Base-by-base conservation (phyloP, 2,888 invertebrate species). In the Drosophila peninsularis region DNA sequence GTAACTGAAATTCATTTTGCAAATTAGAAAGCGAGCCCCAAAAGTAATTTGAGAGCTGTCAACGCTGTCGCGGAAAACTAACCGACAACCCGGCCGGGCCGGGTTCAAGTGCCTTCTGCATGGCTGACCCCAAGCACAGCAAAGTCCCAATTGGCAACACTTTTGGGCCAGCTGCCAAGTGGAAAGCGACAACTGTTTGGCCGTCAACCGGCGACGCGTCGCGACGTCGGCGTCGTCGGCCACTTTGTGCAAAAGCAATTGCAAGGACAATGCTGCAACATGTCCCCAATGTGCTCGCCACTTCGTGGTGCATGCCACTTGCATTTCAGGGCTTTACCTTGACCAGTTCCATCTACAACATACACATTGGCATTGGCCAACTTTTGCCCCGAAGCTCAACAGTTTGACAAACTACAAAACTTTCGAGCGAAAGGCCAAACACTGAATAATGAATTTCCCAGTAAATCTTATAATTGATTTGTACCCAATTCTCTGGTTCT, bases 381-480 rank as follows among this genome's bases (percentile, higher is more conserved):
- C 1, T 47, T 47, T 32, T 55, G 32, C 11, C 27, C 17, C 30
- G 27, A 36, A 49, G 45, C 49, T 74, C 68, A 74, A 74, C 70
- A 75, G 75, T 56, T 75, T 42, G 47, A 36, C 58, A 42, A 44
- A 44, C 75, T 41, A 21, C 55, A 56, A 56, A 47, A 14, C 42
- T 42, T 24, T 21, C 21, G 42, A 14, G 30, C 64, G 32, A 54
- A 44, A 69, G 54, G 42, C 63, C 75, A 68, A 84, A 71, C 62
- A 62, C 50, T 50, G 61, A 71, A 75, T 74, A 63, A 60, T 44
- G 5, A 47, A 67, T 82, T 68, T 54, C 45, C 62, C 52, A 34
- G 62, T 62, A 71, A 71, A 81, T 78, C 78, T 85, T 69, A 79
- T 85, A 79, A 88, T 78, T 78, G 70, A 81, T 84, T 88, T 89